Conservation (phyloP, 2,888 invertebrate species). For the Disparrhopalites patrizii region DNA sequence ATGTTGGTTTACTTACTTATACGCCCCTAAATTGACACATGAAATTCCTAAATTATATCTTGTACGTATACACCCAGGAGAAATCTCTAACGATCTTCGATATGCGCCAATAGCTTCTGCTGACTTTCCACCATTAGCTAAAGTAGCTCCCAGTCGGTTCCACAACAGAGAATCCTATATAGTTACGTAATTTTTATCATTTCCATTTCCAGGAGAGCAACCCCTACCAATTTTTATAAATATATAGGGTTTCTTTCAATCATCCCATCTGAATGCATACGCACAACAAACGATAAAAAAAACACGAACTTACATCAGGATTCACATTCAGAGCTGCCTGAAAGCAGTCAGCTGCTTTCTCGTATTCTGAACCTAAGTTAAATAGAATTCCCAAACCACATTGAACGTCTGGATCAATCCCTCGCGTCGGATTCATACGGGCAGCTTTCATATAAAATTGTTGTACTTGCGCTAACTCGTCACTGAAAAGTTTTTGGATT, state of each 20-base stretch:
- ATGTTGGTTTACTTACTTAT: conserved; percentile 58
- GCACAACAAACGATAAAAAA: background rate
- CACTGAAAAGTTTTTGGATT: conserved; percentile 50
- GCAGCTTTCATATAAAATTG: conserved; percentile 74
- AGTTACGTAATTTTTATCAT: background rate
- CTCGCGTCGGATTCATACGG: conserved; percentile 63
- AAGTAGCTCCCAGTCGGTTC: conserved; percentile 95
- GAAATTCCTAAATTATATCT: conserved; percentile 97
- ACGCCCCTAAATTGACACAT: conserved; percentile 91
- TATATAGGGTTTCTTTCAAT: too few relatives aligned
- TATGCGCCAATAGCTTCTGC: conserved; percentile 97
- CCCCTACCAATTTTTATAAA: conserved; percentile 1
- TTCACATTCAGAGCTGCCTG: conserved; percentile 78
- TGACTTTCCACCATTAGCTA: conserved; percentile 90
- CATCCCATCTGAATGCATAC: too few relatives aligned
- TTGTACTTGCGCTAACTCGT: conserved; percentile 64
- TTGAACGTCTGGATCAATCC: conserved; percentile 85
- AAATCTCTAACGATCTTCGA: conserved; percentile 79
- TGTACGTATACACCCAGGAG: conserved; percentile 94
- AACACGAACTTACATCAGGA: conserved; percentile 59
- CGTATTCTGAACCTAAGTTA: conserved; percentile 88
- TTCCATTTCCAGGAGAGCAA: conserved; percentile 8
- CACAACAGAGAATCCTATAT: conserved; percentile 82
- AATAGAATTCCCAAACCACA: conserved; percentile 92
- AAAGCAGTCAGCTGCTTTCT: conserved; percentile 96